A percentile compares a stretch with the other conserved stretches of the same genome.
phyloP scores from a whole-genome alignment of 2,888 invertebrate species.

The Cenopis cana region DNA sequence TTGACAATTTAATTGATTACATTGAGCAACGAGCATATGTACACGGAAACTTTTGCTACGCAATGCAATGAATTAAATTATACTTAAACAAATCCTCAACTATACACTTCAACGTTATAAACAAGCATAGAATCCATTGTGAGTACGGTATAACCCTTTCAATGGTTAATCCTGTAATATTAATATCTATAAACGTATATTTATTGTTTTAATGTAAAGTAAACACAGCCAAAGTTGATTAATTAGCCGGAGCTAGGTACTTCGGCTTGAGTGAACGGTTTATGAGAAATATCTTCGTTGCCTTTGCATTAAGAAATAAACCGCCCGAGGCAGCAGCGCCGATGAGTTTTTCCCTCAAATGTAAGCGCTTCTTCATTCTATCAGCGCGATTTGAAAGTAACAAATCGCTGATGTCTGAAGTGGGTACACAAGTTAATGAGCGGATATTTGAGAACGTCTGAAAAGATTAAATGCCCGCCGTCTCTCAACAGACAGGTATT shows the following conservation, averaged over 20 bases:
- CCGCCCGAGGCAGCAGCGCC: slow-evolving; percentile 54
- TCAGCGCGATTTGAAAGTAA: slow-evolving; percentile 73
- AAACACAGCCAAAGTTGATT: slow-evolving; percentile 55
- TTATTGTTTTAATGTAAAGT: slow-evolving; percentile 9
- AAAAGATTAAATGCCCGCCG: slow-evolving; percentile 78
- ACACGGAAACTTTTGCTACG: no score
- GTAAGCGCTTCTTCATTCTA: slow-evolving; percentile 71
- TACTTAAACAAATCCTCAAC: no score
- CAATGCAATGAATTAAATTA: no score
- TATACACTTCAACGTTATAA: no score
- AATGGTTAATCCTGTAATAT: not conserved
- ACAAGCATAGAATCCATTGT: no score
- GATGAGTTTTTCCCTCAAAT: slow-evolving; percentile 62
- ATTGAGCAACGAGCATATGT: no score
- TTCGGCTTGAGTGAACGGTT: slow-evolving; percentile 63
- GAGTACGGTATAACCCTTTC: no score
- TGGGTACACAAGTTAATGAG: slow-evolving; percentile 82
- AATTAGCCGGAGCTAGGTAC: slow-evolving; percentile 58
- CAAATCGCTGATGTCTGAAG: slow-evolving; percentile 79
- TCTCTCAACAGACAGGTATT: slow-evolving; percentile 70
- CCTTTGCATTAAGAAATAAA: slow-evolving; percentile 53
- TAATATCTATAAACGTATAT: not conserved
- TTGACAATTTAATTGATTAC: no score
- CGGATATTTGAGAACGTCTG: slow-evolving; percentile 77
- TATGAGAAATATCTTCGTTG: slow-evolving; percentile 58